phyloP scores from a whole-genome alignment of 37 sponge, comb jelly and placozoan species.

The Lycopodina hypogea region DNA sequence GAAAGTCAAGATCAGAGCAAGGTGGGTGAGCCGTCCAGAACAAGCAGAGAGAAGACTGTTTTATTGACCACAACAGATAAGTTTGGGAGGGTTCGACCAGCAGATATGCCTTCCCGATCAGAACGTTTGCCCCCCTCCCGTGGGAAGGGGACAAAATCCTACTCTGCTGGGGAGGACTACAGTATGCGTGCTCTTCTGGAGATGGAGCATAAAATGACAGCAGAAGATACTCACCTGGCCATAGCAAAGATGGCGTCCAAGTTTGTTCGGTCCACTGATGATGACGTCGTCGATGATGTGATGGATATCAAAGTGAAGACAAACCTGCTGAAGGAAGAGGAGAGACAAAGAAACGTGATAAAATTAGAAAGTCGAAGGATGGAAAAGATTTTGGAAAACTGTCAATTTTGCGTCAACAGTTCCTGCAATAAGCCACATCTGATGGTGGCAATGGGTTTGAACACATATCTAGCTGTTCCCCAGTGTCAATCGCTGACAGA shows the following conservation, averaged over 20 bases:
- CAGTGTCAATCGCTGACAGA: constrained; percentile 68
- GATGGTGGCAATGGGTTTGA: constrained; percentile 74
- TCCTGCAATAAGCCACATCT: constrained; percentile 55
- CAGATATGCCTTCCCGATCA: neutral
- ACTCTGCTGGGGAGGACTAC: constrained; percentile 73
- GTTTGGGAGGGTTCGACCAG: constrained; percentile 64
- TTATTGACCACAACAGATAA: constrained; percentile 69
- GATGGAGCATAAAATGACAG: constrained; percentile 59
- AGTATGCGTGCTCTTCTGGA: constrained; percentile 60
- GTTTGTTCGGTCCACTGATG: constrained; percentile 61
- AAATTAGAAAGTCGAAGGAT: constrained; percentile 52
- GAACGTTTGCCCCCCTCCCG: neutral
- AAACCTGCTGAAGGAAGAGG: constrained; percentile 31
- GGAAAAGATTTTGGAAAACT: constrained; percentile 44
- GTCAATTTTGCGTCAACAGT: constrained; percentile 69
- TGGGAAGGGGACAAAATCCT: constrained; percentile 54
- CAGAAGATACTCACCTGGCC: constrained; percentile 68
- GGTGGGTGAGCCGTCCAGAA: neutral
- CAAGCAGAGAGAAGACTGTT: constrained; percentile 31
- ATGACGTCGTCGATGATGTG: constrained; percentile 85
- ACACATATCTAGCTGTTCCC: constrained; percentile 74
- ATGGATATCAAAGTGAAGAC: constrained; percentile 46
- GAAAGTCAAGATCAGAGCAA: constrained; percentile 4
- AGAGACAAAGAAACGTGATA: constrained; percentile 17
- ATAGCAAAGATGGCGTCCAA: constrained; percentile 74